Percentiles rank a stretch among this genome's conserved stretches.
phyloP scores from a whole-genome alignment of 2,113 vertebrate species.

The Anoplopoma fimbria region DNA sequence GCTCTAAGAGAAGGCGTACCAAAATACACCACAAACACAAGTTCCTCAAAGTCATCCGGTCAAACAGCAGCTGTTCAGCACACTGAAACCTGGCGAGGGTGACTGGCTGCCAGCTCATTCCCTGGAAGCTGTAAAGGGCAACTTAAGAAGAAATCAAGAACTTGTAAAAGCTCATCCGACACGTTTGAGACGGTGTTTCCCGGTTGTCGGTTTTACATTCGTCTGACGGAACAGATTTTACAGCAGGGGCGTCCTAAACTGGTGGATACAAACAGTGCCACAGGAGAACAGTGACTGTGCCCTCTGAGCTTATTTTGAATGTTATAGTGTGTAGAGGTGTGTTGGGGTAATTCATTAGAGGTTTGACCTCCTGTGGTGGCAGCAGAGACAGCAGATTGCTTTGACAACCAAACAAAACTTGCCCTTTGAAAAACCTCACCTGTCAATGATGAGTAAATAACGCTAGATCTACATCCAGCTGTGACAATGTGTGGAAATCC shows the following conservation, averaged over 20 bases:
- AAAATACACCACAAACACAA: constrained; percentile 31
- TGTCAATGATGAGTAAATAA: constrained; percentile 14
- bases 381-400: constrained; percentile 7
- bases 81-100: not conserved
- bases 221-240: constrained; percentile 6
- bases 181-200: not conserved
- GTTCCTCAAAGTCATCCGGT: constrained; percentile 9
- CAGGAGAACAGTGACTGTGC: not conserved
- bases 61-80: constrained; percentile 24
- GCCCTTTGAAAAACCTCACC: not conserved
- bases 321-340: not conserved
- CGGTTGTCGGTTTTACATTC: not conserved
- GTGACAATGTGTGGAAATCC: not conserved
- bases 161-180: fast-evolving
- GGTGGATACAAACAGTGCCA: not conserved
- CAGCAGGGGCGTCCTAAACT: not conserved
- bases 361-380: constrained; percentile 18
- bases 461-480: not conserved
- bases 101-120: not conserved
- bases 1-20: not conserved
- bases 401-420: constrained; percentile 32
- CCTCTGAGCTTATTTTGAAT: constrained; percentile 23
- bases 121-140: not conserved
- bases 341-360: not conserved
- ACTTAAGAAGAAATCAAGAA: not conserved